Evolutionary conservation across 2,888 invertebrate species (phyloP), one percentile per base, ranked within the genome.

Genomic region (Scaptomyza reducta): DNA sequence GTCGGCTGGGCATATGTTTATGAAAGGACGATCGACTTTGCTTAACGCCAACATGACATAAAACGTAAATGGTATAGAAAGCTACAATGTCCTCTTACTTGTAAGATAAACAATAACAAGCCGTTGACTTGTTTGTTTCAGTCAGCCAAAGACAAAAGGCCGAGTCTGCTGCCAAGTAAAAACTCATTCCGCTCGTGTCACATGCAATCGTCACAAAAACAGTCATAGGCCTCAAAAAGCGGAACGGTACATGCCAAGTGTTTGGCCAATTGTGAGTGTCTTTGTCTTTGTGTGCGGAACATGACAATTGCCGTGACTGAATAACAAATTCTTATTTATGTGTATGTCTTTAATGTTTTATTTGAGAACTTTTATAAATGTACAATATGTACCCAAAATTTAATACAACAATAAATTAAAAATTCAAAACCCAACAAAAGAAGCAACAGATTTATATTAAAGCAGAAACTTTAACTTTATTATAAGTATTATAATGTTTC

Each of bases 41-140:
- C 71, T 62, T 68, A 70, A 64, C 53, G 61, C 51, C 77, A 61
- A 71, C 61, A 74, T 74, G 70, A 79, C 64, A 71, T 73, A 79
- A 84, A 87, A 82, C 88, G 88, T 88, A 88, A 86, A 73, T 79
- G 87, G 71, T 75, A 84, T 88, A 88, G 86, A 88, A 88, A 79
- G 80, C 80, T 75, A 88, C 82, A 83, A 84, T 88, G 86, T 77
- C 53, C 66, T 68, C 71, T 65, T 75, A 70, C 86, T 70, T 79
- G 67, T 70, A 60, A 71, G 84, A 84, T 83, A 86, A 88, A 86
- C 88, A 84, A 86, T 79, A 82, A 79, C 77, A 87, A 74, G 62
- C 55, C 61, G 74, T 71, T 58, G 62, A 55, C 62, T 70, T 68
- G 64, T 78, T 75, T 68, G 61, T 76, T 82, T 47, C 35, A 44